Evolutionary conservation across 2,113 vertebrate species (phyloP).

Genomic region (Dicaeum eximium): DNA sequence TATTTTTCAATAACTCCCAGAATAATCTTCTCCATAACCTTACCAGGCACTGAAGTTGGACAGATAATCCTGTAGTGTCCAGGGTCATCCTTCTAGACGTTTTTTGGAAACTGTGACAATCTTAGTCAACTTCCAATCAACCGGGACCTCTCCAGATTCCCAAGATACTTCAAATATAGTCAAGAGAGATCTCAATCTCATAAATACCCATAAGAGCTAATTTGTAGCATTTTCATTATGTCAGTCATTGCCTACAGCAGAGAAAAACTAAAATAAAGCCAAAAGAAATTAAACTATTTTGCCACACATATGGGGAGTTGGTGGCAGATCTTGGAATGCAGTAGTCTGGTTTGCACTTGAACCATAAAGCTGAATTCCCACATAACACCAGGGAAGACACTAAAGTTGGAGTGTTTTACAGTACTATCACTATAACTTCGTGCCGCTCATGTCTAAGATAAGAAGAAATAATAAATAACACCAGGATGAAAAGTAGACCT

Average conservation of each 20-base stretch:
- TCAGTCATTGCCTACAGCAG: not conserved
- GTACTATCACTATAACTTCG: not conserved
- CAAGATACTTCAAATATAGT: not conserved
- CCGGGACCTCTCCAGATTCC: not conserved
- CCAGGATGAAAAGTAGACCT: not conserved
- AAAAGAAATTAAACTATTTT: not conserved
- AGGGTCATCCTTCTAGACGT: not conserved
- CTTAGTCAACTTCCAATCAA: not conserved
- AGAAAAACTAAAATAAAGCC: not conserved
- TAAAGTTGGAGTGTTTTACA: not conserved
- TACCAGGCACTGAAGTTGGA: not conserved
- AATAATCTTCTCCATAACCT: not conserved
- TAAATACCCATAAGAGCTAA: not conserved
- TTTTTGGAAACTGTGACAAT: not conserved
- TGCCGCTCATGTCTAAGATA: not conserved
- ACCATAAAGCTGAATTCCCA: not conserved
- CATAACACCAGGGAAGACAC: not conserved
- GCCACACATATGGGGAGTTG: not conserved
- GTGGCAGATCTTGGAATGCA: not conserved
- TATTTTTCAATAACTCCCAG: not conserved
- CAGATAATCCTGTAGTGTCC: not conserved
- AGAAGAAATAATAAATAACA: not conserved
- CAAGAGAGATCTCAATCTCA: not conserved
- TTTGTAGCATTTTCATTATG: not conserved
- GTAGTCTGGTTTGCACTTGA: not conserved